Evolutionary conservation across 2,888 invertebrate genomes (phyloP).

Genomic region (Caenorhabditis panamensis): DNA sequence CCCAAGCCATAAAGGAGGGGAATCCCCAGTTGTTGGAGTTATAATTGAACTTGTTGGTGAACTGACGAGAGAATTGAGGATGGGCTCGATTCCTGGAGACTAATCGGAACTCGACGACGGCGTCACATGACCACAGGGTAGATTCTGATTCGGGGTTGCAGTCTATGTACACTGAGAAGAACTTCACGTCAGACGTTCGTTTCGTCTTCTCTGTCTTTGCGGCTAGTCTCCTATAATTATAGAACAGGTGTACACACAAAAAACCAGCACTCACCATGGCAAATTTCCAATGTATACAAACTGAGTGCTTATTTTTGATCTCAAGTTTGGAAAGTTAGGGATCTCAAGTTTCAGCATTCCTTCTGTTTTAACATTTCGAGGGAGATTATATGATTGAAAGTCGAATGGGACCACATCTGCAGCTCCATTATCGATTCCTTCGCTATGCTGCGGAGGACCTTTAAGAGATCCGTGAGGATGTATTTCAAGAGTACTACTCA

Average conservation of each 20-base stretch:
- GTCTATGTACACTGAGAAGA: conserved; percentile 80
- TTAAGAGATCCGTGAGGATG: neutral
- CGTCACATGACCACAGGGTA: conserved; percentile 80
- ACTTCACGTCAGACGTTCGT: conserved; percentile 75
- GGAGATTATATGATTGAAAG: conserved; percentile 40
- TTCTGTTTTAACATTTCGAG: conserved; percentile 61
- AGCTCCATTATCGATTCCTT: conserved; percentile 48
- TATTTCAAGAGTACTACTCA: neutral
- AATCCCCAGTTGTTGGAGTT: conserved; percentile 81
- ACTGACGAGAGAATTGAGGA: conserved; percentile 72
- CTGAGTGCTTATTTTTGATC: conserved; percentile 70
- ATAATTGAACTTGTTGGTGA: conserved; percentile 80
- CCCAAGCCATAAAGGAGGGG: conserved; percentile 80
- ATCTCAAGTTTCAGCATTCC: conserved; percentile 73
- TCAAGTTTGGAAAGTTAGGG: conserved; percentile 65
- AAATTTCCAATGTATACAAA: conserved; percentile 75
- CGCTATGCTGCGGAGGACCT: conserved; percentile 40
- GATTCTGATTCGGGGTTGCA: conserved; percentile 80
- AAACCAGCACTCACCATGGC: conserved; percentile 66
- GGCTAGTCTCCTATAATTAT: conserved; percentile 74
- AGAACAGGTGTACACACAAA: no score
- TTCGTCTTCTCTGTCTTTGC: conserved; percentile 80
- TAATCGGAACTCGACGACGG: conserved; percentile 72
- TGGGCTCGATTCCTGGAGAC: conserved; percentile 43
- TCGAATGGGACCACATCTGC: conserved; percentile 43